Conservation (phyloP, 2,797 vertebrate species). For the Sylvilagus floridanus region DNA sequence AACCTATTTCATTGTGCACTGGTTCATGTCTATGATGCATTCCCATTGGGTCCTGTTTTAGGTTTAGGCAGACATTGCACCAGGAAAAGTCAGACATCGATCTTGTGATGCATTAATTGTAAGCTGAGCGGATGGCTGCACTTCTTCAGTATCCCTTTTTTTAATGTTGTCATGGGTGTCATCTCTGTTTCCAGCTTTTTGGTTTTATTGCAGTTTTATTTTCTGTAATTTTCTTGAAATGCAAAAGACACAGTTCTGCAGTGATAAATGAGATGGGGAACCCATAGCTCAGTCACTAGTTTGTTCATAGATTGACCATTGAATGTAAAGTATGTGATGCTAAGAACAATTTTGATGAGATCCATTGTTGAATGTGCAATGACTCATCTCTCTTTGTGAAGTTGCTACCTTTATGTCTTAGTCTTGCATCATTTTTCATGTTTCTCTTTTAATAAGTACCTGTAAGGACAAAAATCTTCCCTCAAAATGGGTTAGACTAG, state of each 20-base stretch:
- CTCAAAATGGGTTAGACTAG: no score
- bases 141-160: slow-evolving; percentile 75
- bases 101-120: slow-evolving; percentile 84
- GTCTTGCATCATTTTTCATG: slow-evolving; percentile 83
- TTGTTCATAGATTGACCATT: slow-evolving; percentile 88
- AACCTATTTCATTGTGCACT: not conserved
- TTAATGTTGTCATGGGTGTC: slow-evolving; percentile 86
- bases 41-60: not conserved
- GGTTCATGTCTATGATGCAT: slow-evolving; percentile 1
- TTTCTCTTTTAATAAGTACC: slow-evolving; percentile 82
- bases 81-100: slow-evolving; percentile 75
- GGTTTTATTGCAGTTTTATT: slow-evolving; percentile 87
- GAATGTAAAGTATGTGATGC: slow-evolving; percentile 85
- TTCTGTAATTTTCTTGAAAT: slow-evolving; percentile 87
- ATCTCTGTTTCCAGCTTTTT: slow-evolving; percentile 87
- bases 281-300: slow-evolving; percentile 86
- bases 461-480: slow-evolving; percentile 84
- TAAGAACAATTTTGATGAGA: slow-evolving; percentile 86
- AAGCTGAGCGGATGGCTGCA: slow-evolving; percentile 81
- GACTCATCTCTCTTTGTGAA: slow-evolving; percentile 85
- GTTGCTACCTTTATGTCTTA: slow-evolving; percentile 78
- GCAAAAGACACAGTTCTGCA: slow-evolving; percentile 75
- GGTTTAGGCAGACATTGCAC: not conserved
- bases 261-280: slow-evolving; percentile 85
- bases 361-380: slow-evolving; percentile 84